phyloP scores from a whole-genome alignment of 2,797 vertebrate species.

The Choloepus didactylus region DNA sequence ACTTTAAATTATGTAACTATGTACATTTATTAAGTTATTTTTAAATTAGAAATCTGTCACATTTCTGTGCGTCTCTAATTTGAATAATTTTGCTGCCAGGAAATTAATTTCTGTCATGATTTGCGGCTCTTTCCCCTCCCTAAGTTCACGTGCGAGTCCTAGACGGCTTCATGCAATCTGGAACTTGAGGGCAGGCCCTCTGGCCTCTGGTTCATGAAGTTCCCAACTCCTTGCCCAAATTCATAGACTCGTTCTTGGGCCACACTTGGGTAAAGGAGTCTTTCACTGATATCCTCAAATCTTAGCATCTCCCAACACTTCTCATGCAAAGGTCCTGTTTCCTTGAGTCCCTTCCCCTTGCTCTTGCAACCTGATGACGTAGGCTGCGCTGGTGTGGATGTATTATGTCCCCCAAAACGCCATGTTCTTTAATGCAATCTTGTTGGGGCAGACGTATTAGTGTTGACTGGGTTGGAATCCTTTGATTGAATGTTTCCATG shows the following conservation, averaged over 20 bases:
- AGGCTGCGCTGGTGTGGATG: too few species aligned
- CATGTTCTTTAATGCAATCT: too few species aligned
- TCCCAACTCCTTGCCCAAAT: not conserved
- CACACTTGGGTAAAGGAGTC: not conserved
- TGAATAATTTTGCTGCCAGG: slow-evolving; percentile 41
- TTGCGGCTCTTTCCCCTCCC: not conserved
- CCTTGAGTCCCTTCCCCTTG: not conserved
- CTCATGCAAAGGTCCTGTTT: not conserved
- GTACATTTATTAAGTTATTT: slow-evolving; percentile 13
- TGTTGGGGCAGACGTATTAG: too few species aligned
- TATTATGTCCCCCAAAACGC: too few species aligned
- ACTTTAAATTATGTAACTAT: slow-evolving; percentile 54
- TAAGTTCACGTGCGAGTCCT: not conserved
- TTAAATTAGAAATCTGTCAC: slow-evolving; percentile 19
- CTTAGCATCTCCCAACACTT: not conserved
- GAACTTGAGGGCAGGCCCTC: not conserved
- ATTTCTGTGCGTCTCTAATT: slow-evolving; percentile 21
- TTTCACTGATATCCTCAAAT: not conserved
- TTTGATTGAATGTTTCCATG: too few species aligned
- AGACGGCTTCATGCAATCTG: not conserved
- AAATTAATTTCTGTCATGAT: slow-evolving; percentile 35
- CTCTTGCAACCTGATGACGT: not conserved
- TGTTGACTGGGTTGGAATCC: too few species aligned
- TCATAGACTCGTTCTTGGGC: not conserved
- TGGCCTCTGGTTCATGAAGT: not conserved